Conservation (phyloP, 2,113 vertebrate species). For the Pithys albifrons region DNA sequence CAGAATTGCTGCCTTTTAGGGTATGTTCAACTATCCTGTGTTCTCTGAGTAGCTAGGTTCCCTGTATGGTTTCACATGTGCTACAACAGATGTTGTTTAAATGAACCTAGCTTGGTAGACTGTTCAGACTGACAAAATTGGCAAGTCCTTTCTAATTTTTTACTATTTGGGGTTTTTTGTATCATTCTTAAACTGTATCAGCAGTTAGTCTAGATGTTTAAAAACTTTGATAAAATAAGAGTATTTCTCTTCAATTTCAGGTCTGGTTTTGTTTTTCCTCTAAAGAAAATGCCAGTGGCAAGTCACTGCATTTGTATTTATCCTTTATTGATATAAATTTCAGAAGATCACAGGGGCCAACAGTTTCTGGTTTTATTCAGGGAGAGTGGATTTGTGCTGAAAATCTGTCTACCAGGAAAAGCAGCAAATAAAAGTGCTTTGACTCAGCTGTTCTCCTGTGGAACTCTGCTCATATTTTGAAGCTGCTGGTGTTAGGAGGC, state of each 20-base stretch:
- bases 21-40: neutral
- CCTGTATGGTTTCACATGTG: neutral
- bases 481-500: neutral
- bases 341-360: neutral
- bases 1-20: neutral
- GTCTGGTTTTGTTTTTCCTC: neutral
- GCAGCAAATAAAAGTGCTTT: neutral
- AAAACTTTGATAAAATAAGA: neutral
- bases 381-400: neutral
- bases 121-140: neutral
- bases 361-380: neutral
- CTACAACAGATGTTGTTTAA: neutral
- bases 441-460: neutral
- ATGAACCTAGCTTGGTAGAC: neutral
- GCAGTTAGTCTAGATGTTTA: neutral
- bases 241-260: neutral
- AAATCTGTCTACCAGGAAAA: neutral
- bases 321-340: neutral
- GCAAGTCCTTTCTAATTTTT: neutral
- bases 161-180: neutral
- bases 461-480: neutral
- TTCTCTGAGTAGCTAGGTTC: neutral
- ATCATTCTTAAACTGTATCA: neutral
- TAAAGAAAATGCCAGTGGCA: neutral
- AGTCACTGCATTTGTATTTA: neutral